These are phyloP conservation scores for Aradophagus sp. DNA, from an alignment of 1,140 invertebrate genomes.

Conservation along the genomic window DNA sequence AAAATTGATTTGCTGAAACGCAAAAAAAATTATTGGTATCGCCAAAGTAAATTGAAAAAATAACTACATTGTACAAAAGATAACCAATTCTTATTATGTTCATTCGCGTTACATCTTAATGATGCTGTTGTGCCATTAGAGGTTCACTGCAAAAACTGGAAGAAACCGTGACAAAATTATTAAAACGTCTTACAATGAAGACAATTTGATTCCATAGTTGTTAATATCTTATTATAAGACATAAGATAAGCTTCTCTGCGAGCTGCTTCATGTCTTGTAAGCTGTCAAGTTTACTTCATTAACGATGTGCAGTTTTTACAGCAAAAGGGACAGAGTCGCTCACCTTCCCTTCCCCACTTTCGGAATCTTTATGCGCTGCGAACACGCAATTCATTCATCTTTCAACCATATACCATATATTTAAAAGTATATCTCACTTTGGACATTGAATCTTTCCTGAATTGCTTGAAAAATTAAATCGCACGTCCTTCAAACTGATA, in stretches of 20 bases:
- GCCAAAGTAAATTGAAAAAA: no score
- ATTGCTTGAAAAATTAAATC: constrained; percentile 59
- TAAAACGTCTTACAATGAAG: constrained; percentile 18
- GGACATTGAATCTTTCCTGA: constrained; percentile 23
- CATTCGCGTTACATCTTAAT: no score
- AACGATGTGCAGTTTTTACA: constrained; percentile 21
- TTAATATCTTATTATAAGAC: constrained; percentile 38
- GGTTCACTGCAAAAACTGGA: constrained; percentile 31
- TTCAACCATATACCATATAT: constrained; percentile 14
- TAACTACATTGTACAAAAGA: no score
- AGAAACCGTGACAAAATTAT: constrained; percentile 7
- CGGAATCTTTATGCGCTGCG: no score
- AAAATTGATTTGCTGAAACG: no score
- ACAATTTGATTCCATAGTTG: constrained; percentile 1
- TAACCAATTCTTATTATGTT: no score
- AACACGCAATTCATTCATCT: no score
- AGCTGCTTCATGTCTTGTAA: constrained; percentile 7
- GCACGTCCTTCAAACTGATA: no score
- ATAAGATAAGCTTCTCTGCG: constrained; percentile 12
- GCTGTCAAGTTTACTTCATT: constrained; percentile 9
- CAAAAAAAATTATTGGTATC: no score
- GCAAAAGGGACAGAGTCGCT: constrained; percentile 2
- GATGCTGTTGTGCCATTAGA: constrained; percentile 34
- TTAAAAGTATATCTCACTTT: constrained; percentile 34
- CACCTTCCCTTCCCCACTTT: no score